Evolutionary conservation across 2,888 invertebrate species (phyloP), one percentile per base, ranked within the genome.

Genomic region (Nebria salina): DNA sequence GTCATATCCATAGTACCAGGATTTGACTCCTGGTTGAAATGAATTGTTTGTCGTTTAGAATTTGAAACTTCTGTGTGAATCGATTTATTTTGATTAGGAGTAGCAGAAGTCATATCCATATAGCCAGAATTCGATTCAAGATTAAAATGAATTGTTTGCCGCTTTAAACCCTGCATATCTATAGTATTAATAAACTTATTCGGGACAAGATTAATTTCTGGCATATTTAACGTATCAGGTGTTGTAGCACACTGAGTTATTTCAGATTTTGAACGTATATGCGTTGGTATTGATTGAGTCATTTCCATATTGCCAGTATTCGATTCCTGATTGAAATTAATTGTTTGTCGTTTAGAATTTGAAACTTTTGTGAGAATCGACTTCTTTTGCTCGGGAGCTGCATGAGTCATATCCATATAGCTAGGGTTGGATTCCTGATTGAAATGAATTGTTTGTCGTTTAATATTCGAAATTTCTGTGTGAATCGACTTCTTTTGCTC

Each of bases 241-340:
- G 2, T 34, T 34, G 34, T 34, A 34, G 0, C 34, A 34, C 5
- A 34, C 2, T 34, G 1, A 4, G 5, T 34, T 34, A 34, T 34
- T 34, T 34, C 34, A 34, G 2, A 4, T 34, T 34, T 34, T 34
- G 34, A 34, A 4, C 34, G 34, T 20, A 20, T 25, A 26, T 26
- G 25, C 43, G 64, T 7, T 15, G 76, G 75, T 3, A 72, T 76
- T 75, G 70, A 68, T 65, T 76, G 43, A n/a, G 82, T 79, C 26
- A 83, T 79, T 76, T 83, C 83, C 20, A 20, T 20, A 20, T 20
- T 65, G 43, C 13, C 77, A 13, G 1, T 26, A 3, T 15, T 20
- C 1, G 73, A 34, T 41, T 64, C 73, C 9, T 77, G 25, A 25
- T 79, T 79, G 11, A 68, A 68, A 20, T 65, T 65, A 9, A 79